These are phyloP conservation scores for Drosophila histrio DNA, from an alignment of 2,888 invertebrate species.

Conservation along the genomic window DNA sequence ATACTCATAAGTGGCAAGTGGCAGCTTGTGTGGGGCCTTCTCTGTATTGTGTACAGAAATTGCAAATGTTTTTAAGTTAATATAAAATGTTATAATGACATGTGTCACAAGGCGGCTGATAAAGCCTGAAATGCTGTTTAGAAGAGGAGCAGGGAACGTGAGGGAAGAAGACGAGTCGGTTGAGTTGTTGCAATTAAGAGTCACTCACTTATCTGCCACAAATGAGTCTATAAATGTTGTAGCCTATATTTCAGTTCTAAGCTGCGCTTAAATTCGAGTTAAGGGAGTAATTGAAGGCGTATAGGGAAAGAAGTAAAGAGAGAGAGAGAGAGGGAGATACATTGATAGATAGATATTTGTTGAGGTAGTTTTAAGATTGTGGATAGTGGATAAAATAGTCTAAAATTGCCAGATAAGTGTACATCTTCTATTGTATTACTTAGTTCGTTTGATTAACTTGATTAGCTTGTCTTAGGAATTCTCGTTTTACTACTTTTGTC, in stretches of 20 bases:
- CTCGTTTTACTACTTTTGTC: too few relatives aligned
- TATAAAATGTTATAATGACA: slow-evolving; percentile 76
- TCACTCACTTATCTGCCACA: slow-evolving; percentile 24
- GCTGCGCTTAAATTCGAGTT: neutral
- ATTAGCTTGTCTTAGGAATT: too few relatives aligned
- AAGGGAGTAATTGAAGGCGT: neutral
- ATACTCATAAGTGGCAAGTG: slow-evolving; percentile 56
- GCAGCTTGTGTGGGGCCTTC: slow-evolving; percentile 26
- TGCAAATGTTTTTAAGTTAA: slow-evolving; percentile 79
- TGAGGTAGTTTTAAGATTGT: neutral
- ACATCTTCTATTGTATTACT: too few relatives aligned
- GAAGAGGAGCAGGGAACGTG: neutral
- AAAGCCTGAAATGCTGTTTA: slow-evolving; percentile 17
- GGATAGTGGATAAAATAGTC: neutral
- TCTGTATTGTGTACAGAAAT: slow-evolving; percentile 64
- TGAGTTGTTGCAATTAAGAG: slow-evolving; percentile 16
- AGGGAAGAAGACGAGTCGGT: neutral
- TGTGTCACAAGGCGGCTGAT: slow-evolving; percentile 61
- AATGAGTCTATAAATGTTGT: slow-evolving; percentile 18
- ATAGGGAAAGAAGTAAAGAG: neutral
- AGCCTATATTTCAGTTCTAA: neutral
- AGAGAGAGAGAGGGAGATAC: neutral
- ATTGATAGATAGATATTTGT: neutral
- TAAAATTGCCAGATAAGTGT: too few relatives aligned
- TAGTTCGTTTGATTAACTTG: too few relatives aligned